Evolutionary conservation across 2,113 vertebrate species (phyloP).

Genomic region (Panurus biarmicus): DNA sequence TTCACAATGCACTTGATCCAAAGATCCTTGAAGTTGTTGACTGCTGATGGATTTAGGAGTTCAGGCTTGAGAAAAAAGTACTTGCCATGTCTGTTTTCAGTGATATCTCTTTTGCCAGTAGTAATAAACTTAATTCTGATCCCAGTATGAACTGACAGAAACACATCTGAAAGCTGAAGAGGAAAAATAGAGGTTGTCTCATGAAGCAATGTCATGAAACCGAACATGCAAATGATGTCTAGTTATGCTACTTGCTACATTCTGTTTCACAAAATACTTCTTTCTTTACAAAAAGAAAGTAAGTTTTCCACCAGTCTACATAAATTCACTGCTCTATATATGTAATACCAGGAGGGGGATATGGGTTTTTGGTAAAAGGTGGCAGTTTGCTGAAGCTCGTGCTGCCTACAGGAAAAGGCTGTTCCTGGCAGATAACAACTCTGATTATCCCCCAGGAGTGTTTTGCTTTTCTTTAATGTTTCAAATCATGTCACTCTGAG

Average conservation of each 20-base stretch:
- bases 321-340: not conserved
- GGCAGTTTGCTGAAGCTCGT: not conserved
- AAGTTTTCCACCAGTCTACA: not conserved
- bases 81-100: not conserved
- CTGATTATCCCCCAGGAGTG: not conserved
- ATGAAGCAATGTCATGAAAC: not conserved
- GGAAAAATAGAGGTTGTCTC: not conserved
- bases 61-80: not conserved
- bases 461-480: not conserved
- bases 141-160: not conserved
- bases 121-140: not conserved
- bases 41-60: not conserved
- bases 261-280: not conserved
- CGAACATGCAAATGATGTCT: accelerated
- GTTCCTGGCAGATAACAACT: not conserved
- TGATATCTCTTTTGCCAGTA: not conserved
- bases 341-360: not conserved
- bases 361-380: not conserved
- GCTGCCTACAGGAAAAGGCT: not conserved
- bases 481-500: not conserved
- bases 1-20: not conserved
- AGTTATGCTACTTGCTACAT: not conserved
- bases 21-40: not conserved
- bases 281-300: not conserved
- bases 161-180: not conserved